Evolutionary conservation across 64 coral and sea anemone genomes (phyloP).

Genomic region (Trachythela sp.): DNA sequence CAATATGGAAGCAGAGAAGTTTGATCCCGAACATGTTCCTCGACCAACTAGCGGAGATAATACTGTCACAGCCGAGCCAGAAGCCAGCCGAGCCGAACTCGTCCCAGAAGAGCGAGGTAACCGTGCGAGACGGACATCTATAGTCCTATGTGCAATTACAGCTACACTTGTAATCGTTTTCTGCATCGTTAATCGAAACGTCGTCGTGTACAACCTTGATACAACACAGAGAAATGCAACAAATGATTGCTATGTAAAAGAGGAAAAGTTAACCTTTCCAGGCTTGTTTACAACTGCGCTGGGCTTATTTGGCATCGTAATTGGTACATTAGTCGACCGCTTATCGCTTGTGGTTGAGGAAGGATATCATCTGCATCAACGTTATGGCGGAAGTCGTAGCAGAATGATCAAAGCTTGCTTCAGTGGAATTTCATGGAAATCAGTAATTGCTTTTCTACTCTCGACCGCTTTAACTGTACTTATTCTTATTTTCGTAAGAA

Average conservation of each 20-base stretch:
- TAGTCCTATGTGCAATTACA: not conserved
- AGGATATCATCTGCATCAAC: not conserved
- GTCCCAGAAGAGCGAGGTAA: not conserved
- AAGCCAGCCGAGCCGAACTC: not conserved
- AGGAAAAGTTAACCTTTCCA: not conserved
- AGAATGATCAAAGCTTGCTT: constrained; percentile 2
- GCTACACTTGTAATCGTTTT: not conserved
- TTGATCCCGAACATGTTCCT: too few species aligned
- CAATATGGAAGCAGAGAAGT: too few species aligned
- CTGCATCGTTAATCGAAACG: not conserved
- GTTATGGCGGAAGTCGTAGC: not conserved
- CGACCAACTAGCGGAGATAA: too few species aligned
- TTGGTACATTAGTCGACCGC: not conserved
- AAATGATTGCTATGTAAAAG: not conserved
- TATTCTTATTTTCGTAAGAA: not conserved
- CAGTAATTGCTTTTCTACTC: not conserved
- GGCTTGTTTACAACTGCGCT: not conserved
- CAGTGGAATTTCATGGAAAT: not conserved
- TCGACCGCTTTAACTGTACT: not conserved
- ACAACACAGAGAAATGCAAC: not conserved
- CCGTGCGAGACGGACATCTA: not conserved
- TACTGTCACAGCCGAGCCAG: not conserved
- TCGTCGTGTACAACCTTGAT: not conserved
- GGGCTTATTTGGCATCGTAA: not conserved
- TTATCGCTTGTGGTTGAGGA: not conserved